These are phyloP conservation scores for Neofelis nebulosa DNA, from an alignment of 2,113 vertebrate genomes.

Conservation along the genomic window DNA sequence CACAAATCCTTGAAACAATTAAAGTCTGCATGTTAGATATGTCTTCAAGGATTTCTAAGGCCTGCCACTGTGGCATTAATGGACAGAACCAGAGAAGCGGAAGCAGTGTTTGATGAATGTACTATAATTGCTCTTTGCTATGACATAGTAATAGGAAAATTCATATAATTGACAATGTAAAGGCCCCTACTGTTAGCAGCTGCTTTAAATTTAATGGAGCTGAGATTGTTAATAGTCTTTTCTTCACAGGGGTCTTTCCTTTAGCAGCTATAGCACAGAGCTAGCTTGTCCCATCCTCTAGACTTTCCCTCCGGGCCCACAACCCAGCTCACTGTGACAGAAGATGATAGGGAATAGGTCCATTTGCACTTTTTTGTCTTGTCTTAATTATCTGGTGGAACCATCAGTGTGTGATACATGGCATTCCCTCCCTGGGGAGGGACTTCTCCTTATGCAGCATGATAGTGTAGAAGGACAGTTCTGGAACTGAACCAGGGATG, in stretches of 20 bases:
- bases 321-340: background rate
- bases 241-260: slow-evolving; percentile 80
- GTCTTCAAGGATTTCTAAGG: slow-evolving; percentile 68
- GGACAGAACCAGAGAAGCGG: slow-evolving; percentile 71
- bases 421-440: background rate
- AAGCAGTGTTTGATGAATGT: slow-evolving; percentile 78
- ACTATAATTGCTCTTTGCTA: slow-evolving; percentile 80
- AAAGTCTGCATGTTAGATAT: slow-evolving; percentile 62
- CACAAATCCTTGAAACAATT: slow-evolving; percentile 76
- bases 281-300: slow-evolving; percentile 19
- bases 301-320: slow-evolving; percentile 55
- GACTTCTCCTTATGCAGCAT: background rate
- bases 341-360: slow-evolving; percentile 42
- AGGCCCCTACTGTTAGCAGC: slow-evolving; percentile 81
- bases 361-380: slow-evolving; percentile 55
- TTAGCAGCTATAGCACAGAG: slow-evolving; percentile 61
- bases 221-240: slow-evolving; percentile 80
- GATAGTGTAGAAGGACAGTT: background rate
- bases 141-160: slow-evolving; percentile 81
- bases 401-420: slow-evolving; percentile 25
- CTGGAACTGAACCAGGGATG: background rate
- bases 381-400: slow-evolving; percentile 71
- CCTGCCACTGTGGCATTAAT: slow-evolving; percentile 73
- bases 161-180: slow-evolving; percentile 81
- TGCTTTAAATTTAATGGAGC: slow-evolving; percentile 83